Evolutionary conservation across 1,140 invertebrate genomes (phyloP).

Genomic region (Bilobella aurantiaca): DNA sequence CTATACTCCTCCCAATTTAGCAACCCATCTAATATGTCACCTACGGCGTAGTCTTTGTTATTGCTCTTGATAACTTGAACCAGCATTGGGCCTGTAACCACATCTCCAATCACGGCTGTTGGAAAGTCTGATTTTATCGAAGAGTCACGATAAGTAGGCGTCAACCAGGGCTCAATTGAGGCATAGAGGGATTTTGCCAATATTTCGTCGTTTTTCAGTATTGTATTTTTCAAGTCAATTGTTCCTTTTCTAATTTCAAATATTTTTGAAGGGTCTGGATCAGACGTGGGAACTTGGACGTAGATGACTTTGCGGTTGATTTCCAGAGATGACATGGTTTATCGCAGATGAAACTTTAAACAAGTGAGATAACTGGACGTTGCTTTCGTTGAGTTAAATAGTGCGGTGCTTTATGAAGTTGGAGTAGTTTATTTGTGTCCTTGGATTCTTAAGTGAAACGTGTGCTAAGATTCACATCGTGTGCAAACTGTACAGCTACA

Average conservation of each 20-base stretch:
- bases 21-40: not conserved
- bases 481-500: no score
- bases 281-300: not conserved
- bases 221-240: not conserved
- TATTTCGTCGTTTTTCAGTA: not conserved
- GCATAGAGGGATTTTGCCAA: not conserved
- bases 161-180: constrained; percentile 12
- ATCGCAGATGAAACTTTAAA: no score
- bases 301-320: constrained; percentile 13
- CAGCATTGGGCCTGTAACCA: not conserved
- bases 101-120: constrained; percentile 2
- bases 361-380: no score
- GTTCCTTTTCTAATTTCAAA: constrained; percentile 10
- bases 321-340: no score
- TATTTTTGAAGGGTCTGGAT: not conserved
- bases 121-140: constrained; percentile 9
- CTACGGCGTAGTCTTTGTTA: not conserved
- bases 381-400: no score
- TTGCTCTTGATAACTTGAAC: not conserved
- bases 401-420: no score
- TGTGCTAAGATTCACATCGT: no score
- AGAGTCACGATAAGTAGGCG: not conserved
- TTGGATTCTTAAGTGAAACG: no score
- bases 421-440: no score
- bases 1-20: constrained; percentile 5